Conservation (phyloP, 2,113 vertebrate species). For the Thalassarche chlororhynchos region DNA sequence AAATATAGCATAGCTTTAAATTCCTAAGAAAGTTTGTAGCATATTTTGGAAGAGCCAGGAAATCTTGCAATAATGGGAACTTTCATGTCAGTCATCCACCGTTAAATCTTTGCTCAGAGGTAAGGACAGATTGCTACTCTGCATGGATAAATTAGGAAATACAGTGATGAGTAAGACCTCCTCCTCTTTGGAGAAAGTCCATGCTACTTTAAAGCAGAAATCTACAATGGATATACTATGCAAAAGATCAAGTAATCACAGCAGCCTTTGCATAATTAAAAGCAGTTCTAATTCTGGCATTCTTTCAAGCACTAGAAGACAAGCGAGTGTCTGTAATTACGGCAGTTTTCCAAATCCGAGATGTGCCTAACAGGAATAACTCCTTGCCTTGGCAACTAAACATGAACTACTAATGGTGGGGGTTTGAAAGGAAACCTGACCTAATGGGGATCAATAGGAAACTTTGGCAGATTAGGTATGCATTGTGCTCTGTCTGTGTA, state of each 20-base stretch:
- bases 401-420: neutral
- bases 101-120: neutral
- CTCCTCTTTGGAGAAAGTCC: slow-evolving; percentile 31
- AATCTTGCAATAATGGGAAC: neutral
- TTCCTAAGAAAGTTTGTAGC: neutral
- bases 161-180: neutral
- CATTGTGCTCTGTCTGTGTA: neutral
- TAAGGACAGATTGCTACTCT: neutral
- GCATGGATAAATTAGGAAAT: neutral
- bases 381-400: slow-evolving; percentile 14
- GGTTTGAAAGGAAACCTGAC: neutral
- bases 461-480: neutral
- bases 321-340: slow-evolving; percentile 27
- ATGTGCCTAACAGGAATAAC: slow-evolving; percentile 14
- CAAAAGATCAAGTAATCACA: slow-evolving; percentile 17
- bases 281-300: slow-evolving; percentile 44
- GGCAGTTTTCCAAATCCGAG: slow-evolving; percentile 45
- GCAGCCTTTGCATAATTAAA: slow-evolving; percentile 44
- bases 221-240: slow-evolving; percentile 8
- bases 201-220: slow-evolving; percentile 37
- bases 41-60: neutral
- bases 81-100: neutral
- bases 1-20: neutral
- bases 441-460: neutral
- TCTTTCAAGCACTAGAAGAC: slow-evolving; percentile 52